phyloP scores from a whole-genome alignment of 2,888 invertebrate species.

The Himalopsyche tibetana region DNA sequence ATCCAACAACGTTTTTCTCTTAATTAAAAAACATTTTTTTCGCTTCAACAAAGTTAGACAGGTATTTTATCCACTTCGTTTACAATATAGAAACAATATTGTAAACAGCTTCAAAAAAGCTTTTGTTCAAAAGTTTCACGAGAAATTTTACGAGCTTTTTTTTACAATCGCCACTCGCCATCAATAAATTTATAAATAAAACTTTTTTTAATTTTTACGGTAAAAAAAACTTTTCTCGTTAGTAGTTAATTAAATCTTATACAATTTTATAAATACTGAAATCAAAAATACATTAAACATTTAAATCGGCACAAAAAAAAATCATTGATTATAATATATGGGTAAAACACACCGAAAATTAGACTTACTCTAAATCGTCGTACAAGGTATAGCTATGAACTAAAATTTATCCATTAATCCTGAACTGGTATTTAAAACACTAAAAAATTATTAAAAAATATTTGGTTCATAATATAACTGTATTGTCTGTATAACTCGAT shows the following conservation, averaged over 20 bases:
- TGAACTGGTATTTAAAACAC: too few relatives aligned
- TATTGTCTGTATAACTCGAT: too few relatives aligned
- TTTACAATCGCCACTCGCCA: background rate
- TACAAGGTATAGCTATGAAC: too few relatives aligned
- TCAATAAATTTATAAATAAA: slow-evolving; percentile 18
- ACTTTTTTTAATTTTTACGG: background rate
- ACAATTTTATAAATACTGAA: too few relatives aligned
- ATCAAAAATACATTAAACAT: too few relatives aligned
- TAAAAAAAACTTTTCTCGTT: background rate
- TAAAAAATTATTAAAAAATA: too few relatives aligned
- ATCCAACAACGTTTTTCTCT: slow-evolving; percentile 44
- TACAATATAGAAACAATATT: slow-evolving; percentile 17
- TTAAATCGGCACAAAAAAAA: too few relatives aligned
- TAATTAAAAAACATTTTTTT: slow-evolving; percentile 53
- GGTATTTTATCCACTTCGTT: slow-evolving; percentile 46
- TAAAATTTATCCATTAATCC: too few relatives aligned
- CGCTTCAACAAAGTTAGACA: slow-evolving; percentile 34
- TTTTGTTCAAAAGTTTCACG: background rate
- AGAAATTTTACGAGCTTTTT: background rate
- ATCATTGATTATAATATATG: too few relatives aligned
- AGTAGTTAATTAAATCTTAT: background rate
- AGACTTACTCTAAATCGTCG: too few relatives aligned
- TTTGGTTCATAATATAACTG: too few relatives aligned
- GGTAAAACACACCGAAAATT: too few relatives aligned
- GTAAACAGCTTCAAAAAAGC: slow-evolving; percentile 16